These are phyloP conservation scores for Alectoris magna DNA, from an alignment of 2,797 vertebrate species.

Conservation along the genomic window DNA sequence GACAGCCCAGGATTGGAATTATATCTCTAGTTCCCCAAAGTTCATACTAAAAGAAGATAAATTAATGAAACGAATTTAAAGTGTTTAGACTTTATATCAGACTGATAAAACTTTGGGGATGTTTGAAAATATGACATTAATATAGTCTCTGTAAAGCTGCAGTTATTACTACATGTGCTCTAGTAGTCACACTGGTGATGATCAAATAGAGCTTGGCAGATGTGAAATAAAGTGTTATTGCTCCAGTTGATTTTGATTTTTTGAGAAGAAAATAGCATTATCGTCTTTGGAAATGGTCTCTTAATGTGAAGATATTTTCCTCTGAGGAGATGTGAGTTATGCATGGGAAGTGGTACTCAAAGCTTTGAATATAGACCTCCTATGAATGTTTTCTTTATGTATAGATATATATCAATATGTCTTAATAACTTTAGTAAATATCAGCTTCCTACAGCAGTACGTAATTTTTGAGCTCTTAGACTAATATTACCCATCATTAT, in stretches of 20 bases:
- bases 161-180: conserved; percentile 11
- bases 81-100: conserved; percentile 29
- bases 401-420: not conserved
- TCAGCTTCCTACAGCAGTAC: not conserved
- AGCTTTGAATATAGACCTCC: not conserved
- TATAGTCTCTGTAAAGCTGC: conserved; percentile 31
- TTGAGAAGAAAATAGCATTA: not conserved
- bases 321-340: not conserved
- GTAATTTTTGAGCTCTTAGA: not conserved
- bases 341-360: not conserved
- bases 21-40: not conserved
- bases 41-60: conserved; percentile 41
- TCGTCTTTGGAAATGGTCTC: not conserved
- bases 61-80: not conserved
- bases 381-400: not conserved
- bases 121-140: conserved; percentile 37
- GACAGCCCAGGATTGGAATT: not conserved
- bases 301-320: not conserved
- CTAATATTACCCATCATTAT: not conserved
- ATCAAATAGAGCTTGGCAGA: not conserved
- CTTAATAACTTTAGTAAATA: not conserved
- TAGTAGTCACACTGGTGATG: not conserved
- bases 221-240: not conserved
- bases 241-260: not conserved
- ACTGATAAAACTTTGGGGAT: conserved; percentile 41